A percentile compares a stretch with the other conserved stretches of the same genome.
Evolutionary conservation across 2,888 invertebrate species (phyloP).

Genomic region (Automeris io): DNA sequence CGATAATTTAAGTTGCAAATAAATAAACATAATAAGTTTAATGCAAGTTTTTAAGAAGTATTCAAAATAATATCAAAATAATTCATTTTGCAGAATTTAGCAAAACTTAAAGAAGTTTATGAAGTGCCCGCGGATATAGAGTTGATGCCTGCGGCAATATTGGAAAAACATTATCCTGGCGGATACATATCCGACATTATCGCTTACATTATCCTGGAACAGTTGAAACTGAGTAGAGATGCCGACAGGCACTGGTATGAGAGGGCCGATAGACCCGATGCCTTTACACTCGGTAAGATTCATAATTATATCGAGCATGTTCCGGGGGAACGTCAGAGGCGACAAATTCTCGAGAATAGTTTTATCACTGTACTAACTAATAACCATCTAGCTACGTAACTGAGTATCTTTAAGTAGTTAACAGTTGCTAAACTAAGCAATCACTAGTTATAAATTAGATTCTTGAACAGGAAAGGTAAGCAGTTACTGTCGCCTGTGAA

Average conservation of each 20-base stretch:
- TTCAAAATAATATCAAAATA: too few species aligned
- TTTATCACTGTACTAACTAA: too few species aligned
- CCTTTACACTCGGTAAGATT: constrained; percentile 32
- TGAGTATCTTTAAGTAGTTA: too few species aligned
- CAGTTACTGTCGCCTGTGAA: too few species aligned
- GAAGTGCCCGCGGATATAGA: constrained; percentile 87
- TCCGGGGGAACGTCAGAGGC: too few species aligned
- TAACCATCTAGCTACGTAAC: too few species aligned
- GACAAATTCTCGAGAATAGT: too few species aligned
- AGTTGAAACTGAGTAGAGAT: constrained; percentile 84
- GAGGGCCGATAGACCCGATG: constrained; percentile 30
- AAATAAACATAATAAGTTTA: neutral
- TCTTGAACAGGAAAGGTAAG: too few species aligned
- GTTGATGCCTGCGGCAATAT: constrained; percentile 91
- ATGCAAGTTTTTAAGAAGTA: neutral
- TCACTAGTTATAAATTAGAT: too few species aligned
- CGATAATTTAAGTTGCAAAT: too few species aligned
- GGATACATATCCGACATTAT: constrained; percentile 90
- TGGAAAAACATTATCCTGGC: constrained; percentile 85
- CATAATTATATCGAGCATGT: neutral
- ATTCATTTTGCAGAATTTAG: constrained; percentile 26
- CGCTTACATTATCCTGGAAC: constrained; percentile 90
- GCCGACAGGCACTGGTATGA: constrained; percentile 90
- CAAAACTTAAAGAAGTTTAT: constrained; percentile 26
- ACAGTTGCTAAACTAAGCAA: too few species aligned